phyloP scores from a whole-genome alignment of 2,888 invertebrate genomes.

The Temnothorax rugatulus region DNA sequence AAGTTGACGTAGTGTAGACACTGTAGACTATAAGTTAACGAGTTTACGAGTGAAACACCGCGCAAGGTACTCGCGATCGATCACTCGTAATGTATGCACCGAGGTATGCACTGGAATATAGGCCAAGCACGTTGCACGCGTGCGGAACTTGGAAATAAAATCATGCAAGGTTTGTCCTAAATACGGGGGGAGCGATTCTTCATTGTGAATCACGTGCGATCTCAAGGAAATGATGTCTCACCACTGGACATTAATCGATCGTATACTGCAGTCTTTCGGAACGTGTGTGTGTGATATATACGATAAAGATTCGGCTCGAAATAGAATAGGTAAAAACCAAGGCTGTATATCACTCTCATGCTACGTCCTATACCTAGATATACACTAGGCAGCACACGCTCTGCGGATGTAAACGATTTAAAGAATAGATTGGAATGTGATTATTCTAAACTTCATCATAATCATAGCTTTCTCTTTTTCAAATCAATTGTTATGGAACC shows the following conservation, averaged over 20 bases:
- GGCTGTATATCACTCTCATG: not conserved
- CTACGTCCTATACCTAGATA: no score
- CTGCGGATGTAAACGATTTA: not conserved
- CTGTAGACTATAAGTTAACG: not conserved
- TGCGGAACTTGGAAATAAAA: slow-evolving; percentile 65
- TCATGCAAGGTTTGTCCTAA: slow-evolving; percentile 72
- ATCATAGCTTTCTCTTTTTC: not conserved
- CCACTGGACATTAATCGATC: slow-evolving; percentile 67
- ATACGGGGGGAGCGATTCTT: slow-evolving; percentile 63
- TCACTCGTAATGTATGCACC: slow-evolving; percentile 66
- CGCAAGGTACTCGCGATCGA: slow-evolving; percentile 65
- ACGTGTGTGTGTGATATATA: slow-evolving; percentile 45
- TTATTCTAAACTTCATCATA: not conserved
- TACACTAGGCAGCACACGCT: not conserved
- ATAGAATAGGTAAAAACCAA: not conserved
- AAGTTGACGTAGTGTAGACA: not conserved
- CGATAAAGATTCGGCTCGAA: not conserved
- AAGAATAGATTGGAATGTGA: not conserved
- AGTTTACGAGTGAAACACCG: slow-evolving; percentile 9
- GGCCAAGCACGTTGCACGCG: slow-evolving; percentile 60
- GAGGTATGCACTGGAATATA: slow-evolving; percentile 53
- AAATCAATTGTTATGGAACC: not conserved
- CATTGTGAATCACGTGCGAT: slow-evolving; percentile 63
- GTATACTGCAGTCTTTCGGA: slow-evolving; percentile 62
- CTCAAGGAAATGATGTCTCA: slow-evolving; percentile 48